A percentile compares a stretch with the other conserved stretches of the same genome.
phyloP scores from a whole-genome alignment of 2,797 vertebrate species.

The Pristis pectinata region DNA sequence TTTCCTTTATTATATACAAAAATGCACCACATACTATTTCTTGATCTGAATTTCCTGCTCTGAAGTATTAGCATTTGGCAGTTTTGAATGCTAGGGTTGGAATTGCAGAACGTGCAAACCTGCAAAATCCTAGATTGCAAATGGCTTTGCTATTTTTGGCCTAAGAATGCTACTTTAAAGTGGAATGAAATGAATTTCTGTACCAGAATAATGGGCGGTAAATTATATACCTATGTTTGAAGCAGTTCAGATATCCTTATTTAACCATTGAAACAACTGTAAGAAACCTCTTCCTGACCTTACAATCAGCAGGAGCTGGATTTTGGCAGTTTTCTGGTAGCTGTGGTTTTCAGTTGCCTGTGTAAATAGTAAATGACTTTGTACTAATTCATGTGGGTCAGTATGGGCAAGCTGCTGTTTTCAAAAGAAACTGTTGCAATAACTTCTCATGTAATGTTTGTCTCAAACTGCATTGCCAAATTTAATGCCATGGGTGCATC shows the following conservation, averaged over 20 bases:
- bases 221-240: too few species aligned
- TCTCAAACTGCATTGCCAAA: neutral
- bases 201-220: too few species aligned
- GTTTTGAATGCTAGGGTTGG: neutral
- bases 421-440: neutral
- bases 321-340: neutral
- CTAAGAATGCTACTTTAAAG: neutral
- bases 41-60: neutral
- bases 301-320: neutral
- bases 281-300: too few species aligned
- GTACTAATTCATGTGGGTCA: neutral
- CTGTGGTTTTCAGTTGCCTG: neutral
- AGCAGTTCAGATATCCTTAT: too few species aligned
- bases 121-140: neutral
- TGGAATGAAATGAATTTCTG: neutral
- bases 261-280: too few species aligned
- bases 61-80: neutral
- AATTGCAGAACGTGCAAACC: neutral
- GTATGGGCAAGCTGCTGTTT: neutral
- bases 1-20: neutral
- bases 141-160: neutral
- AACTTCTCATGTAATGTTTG: neutral
- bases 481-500: neutral
- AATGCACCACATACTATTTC: neutral
- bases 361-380: neutral